Base-by-base conservation (phyloP, 2,797 vertebrate genomes). In the Cheirogaleus major region DNA sequence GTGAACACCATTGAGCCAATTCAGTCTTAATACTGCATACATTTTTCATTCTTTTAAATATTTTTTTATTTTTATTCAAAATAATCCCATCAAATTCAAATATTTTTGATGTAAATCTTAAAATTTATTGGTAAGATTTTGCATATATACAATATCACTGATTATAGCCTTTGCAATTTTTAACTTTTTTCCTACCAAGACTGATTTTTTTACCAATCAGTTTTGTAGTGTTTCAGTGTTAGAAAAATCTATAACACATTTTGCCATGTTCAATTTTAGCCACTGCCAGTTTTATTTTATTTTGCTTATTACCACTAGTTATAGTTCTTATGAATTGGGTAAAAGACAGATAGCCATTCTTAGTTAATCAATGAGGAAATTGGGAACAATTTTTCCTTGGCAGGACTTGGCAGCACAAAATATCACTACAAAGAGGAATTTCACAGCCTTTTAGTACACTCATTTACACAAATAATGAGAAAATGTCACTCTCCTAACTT, bases 1-100 rank as follows among this genome's bases (percentile, higher is more conserved):
- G 32, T 85, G 35, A 85, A 43, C 48, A 69, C 27, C 0, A 45
- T 90, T 83, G 89, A 67, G 22, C 18, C 41, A 87, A 1, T 22
- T 95, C 48, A 92, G 81, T 95, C 2, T 88, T 83, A 32, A 72
- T 93, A 43, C 2, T 17, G 7, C 22, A 41, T 63, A 48, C 32
- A 7, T 50, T 72, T 90, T 84, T 41, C 38, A 25, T 3, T 83
- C 20, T 86, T 84, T 95, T 35, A 5, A 11, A 90, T 18, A 7
- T 96, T 11, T 7, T 96, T 93, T 86, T 75, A 65, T 30, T 91
- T 93, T 92, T 78, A 76, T 20, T 88, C 11, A 92, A 80, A 95
- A 84, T 25, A 96, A 69, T 70, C 10, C 35, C 2, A 75, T 61
- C 22, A 96, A 81, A 78, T 80, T 41, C 7, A 57, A 5, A 45